Base-by-base conservation (phyloP, 1,140 invertebrate genomes). In the Brachionus paranguensis region DNA sequence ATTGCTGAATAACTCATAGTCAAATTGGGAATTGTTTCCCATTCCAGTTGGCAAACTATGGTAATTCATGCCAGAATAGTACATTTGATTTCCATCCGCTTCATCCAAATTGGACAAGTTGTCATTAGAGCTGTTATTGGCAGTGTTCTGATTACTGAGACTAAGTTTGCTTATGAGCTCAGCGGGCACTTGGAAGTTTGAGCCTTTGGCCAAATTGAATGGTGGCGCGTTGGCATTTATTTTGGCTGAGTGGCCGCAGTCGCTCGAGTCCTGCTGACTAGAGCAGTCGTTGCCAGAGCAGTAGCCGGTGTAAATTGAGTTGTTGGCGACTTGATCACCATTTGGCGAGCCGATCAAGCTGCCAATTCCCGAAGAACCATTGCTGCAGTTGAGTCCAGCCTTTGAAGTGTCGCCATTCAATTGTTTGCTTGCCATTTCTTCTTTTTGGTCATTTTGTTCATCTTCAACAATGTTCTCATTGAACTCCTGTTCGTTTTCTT, bases 1-100 rank as follows among this genome's bases (percentile, higher is more conserved):
- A 50, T 76, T 76, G 41, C 43, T 72, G 27, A 76, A 76, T 14
- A 50, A 17, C 14, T 76, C 72, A 33, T 76, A 76, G 47, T 76
- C 72, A 50, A 76, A 76, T 72, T 72, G 68, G 17, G 68, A 43
- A 43, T 72, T 72, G 50, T 50, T 76, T 47, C 72, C 72, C 20
- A 76, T 27, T 5, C 43, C 43, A 14, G 50, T 50, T 33, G 72
- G 72, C 27, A 76, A 76, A 50, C 72, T 76, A 29, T 50, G 45
- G 50, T 27, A 76, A 33, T 76, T 76, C 43, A 76, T 50, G 27
- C 45, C 45, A 27, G 27, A 41, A 24, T 33, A 76, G 47, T 76
- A 76, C 41, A 76, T 76, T 76, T 76, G 72, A 33, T 72, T 72
- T 0, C 8, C 37, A 17, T 41, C 17, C 10, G 43, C 72, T 53